Evolutionary conservation across 2,113 vertebrate species (phyloP).

Genomic region (Danionella cerebrum): DNA sequence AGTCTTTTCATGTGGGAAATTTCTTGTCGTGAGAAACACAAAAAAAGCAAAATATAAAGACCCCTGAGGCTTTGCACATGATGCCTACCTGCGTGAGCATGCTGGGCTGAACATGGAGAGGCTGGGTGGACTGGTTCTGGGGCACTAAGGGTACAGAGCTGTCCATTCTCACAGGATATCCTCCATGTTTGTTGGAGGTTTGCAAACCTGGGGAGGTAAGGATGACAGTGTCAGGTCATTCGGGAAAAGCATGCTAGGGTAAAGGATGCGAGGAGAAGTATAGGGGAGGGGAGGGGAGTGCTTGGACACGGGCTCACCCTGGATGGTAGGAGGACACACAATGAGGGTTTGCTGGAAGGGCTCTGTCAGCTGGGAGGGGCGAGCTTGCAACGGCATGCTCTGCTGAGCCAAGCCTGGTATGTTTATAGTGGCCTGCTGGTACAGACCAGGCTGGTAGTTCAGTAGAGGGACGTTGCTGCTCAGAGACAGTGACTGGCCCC

Average conservation of each 20-base stretch:
- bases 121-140: conserved; percentile 86
- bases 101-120: conserved; percentile 90
- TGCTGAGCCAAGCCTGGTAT: conserved; percentile 88
- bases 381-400: conserved; percentile 83
- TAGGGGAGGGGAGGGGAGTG: not conserved
- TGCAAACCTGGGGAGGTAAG: conserved; percentile 71
- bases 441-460: conserved; percentile 91
- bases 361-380: conserved; percentile 87
- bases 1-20: too few species aligned
- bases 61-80: too few species aligned
- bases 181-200: conserved; percentile 83
- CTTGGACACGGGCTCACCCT: conserved; percentile 67
- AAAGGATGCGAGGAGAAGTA: not conserved
- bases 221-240: not conserved
- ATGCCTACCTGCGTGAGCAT: conserved; percentile 87
- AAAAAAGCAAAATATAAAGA: not conserved
- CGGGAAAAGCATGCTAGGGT: not conserved
- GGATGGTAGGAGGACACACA: conserved; percentile 92
- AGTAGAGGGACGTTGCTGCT: conserved; percentile 86
- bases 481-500: conserved; percentile 85
- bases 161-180: conserved; percentile 93
- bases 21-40: too few species aligned
- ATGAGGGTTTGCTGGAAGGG: conserved; percentile 98
- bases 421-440: conserved; percentile 89
- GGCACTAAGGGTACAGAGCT: conserved; percentile 88